A percentile compares a stretch with the other conserved stretches of the same genome.
phyloP scores from a whole-genome alignment of 2,888 invertebrate genomes.

The Malacosoma neustria region DNA sequence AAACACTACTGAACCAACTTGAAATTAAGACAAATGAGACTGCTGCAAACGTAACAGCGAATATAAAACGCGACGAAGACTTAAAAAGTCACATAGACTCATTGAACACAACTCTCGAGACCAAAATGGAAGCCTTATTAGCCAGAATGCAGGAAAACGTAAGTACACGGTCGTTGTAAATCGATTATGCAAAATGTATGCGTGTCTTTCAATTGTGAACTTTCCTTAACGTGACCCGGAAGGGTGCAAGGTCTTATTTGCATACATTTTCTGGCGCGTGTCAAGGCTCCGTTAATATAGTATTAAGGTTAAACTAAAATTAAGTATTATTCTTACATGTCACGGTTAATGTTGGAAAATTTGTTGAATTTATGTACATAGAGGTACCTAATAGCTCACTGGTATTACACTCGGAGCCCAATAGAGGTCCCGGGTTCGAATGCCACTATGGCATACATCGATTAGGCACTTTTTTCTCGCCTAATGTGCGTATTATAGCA shows the following conservation, averaged over 20 bases:
- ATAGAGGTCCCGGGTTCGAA: no score
- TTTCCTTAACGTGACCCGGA: neutral
- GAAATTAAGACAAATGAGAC: slow-evolving; percentile 55
- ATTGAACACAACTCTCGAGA: slow-evolving; percentile 43
- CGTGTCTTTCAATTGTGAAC: neutral
- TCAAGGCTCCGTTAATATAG: neutral
- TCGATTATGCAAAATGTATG: slow-evolving; percentile 4
- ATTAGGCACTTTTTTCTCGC: no score
- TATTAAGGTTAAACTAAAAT: no score
- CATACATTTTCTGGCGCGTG: neutral
- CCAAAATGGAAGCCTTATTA: slow-evolving; percentile 40
- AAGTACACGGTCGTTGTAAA: slow-evolving; percentile 16
- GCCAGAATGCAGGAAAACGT: slow-evolving; percentile 48
- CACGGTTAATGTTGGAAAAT: no score
- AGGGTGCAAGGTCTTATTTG: neutral
- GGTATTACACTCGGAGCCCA: no score
- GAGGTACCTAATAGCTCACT: no score
- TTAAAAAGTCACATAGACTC: slow-evolving; percentile 31
- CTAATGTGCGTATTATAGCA: no score
- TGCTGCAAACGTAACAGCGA: slow-evolving; percentile 42
- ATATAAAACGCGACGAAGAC: slow-evolving; percentile 35
- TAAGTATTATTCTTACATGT: no score
- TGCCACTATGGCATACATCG: no score
- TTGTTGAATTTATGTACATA: no score
- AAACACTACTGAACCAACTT: slow-evolving; percentile 39